Base-by-base conservation (phyloP, 2,797 vertebrate species). In the Propithecus deckenii region DNA sequence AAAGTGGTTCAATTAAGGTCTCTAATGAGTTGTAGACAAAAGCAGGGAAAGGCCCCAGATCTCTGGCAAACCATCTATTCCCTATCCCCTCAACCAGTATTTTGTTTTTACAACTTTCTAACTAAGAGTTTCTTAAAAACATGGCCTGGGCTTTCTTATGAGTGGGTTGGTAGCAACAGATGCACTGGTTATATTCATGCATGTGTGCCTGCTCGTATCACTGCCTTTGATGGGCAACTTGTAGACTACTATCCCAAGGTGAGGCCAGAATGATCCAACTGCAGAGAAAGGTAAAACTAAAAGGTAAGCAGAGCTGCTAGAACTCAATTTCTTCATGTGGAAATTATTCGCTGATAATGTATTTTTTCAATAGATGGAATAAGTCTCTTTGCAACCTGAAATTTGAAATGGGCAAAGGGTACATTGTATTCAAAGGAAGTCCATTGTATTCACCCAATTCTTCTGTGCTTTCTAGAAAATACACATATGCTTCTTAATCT, bases 1-100 rank as follows among this genome's bases (percentile, higher is more conserved):
- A 80, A 95, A 91, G 79, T 38, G 13, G 75, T 96, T 97, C 94
- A 87, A 85, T 96, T 96, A 96, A 89, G 75, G 83, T 94, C 74
- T 91, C 83, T 89, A 91, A 87, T 91, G 91, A 97, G 38, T 97
- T 93, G 94, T 89, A 88, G 63, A 63, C 59, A 95, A 94, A 96
- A 86, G 95, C 46, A 95, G 69, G 84, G 81, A 92, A 92, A 86
- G 30, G 18, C 85, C n/a, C 12, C 12, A 63, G 43, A 80, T 86
- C 41, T 72, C 48, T 4, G 2, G 50, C 38, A 79, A 83, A 67
- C 4, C 22, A 79, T 71, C 35, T 12, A 52, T 85, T 72, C n/a
- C 32, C 35, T 30, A 85, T 9, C n/a, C 20, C 7, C n/a, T 72
- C 15, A 2, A 84, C 52, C 48, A 92, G 17, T 79, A 32, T 63